Evolutionary conservation across 2,797 vertebrate species (phyloP), one percentile per base, ranked within the genome.

Genomic region (Macropodus opercularis): DNA sequence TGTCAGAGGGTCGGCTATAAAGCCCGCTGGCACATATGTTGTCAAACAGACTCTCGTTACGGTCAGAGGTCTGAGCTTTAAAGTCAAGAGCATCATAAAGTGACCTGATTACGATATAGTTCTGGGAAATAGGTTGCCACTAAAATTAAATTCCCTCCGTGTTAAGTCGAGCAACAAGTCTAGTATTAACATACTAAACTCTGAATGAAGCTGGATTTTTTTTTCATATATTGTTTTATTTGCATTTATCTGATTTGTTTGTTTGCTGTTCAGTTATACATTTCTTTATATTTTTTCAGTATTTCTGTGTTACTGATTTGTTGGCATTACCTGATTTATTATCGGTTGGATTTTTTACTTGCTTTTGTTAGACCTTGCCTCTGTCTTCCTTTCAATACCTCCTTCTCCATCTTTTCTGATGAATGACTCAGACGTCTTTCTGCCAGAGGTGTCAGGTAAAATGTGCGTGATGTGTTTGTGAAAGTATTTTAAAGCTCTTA

Each of bases 41-140:
- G 88, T 91, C 90, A 91, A 92, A 92, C 88, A 90, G 71, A 64
- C 83, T 87, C 87, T 91, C 60, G 69, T 88, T 90, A 77, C 77
- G 84, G 84, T 88, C 86, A 87, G 85, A 90, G 83, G 83, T 87
- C 84, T 50, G 46, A 46, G 74, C 76, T 89, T 87, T 64, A 47
- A 73, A 85, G 87, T 87, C 83, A 87, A 90, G 84, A 90, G 73
- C 86, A 86, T 78, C 81, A 35, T 35, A 36, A 66, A 80, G 77
- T 77, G 81, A 63, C 70, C 76, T 17, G 68, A 79, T 85, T 81
- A 77, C 36, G 73, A 79, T 76, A 17, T 19, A 9, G 50, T 48
- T 73, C 77, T 53, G 58, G 66, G 69, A 79, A 62, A 82, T 71
- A 77, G 64, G 43, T 26, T 32, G 32, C 44, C 1, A 32, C 40